phyloP scores from a whole-genome alignment of 2,888 invertebrate species.

The Onthophagus sagittarius region DNA sequence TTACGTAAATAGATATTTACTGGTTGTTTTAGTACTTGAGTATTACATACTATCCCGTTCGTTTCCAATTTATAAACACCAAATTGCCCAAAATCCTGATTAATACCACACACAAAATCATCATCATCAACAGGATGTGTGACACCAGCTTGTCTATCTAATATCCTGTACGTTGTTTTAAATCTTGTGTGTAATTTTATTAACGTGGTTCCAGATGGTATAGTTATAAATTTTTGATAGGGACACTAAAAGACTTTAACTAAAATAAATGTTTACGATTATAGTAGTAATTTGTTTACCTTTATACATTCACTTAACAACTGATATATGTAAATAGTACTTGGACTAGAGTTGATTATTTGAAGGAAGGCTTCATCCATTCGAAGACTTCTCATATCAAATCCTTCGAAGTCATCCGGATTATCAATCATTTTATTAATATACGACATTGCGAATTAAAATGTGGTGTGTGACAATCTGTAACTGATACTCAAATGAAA shows the following conservation, averaged over 20 bases:
- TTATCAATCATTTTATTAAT: conserved; percentile 58
- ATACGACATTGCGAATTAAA: conserved; percentile 24
- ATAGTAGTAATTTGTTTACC: conserved; percentile 52
- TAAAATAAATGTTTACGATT: conserved; percentile 1
- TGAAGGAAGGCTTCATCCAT: conserved; percentile 66
- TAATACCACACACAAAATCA: conserved; percentile 57
- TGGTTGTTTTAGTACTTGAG: conserved; percentile 59
- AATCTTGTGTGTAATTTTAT: conserved; percentile 23
- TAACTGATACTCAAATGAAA: not conserved
- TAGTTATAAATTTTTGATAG: conserved; percentile 18
- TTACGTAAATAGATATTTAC: conserved; percentile 70
- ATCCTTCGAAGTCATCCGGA: conserved; percentile 53
- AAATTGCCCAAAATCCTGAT: conserved; percentile 62
- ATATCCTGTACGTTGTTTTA: conserved; percentile 25
- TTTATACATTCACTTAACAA: conserved; percentile 68
- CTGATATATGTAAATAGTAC: conserved; percentile 57
- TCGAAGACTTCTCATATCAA: conserved; percentile 56
- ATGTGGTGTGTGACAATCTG: not conserved
- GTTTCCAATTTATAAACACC: conserved; percentile 66
- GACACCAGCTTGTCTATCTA: conserved; percentile 16
- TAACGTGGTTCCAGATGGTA: conserved; percentile 1
- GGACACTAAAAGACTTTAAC: conserved; percentile 29
- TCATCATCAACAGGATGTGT: conserved; percentile 35
- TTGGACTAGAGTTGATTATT: conserved; percentile 41
- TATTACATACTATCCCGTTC: conserved; percentile 52